phyloP scores from a whole-genome alignment of 2,113 vertebrate species.

The Synchiropus splendidus region DNA sequence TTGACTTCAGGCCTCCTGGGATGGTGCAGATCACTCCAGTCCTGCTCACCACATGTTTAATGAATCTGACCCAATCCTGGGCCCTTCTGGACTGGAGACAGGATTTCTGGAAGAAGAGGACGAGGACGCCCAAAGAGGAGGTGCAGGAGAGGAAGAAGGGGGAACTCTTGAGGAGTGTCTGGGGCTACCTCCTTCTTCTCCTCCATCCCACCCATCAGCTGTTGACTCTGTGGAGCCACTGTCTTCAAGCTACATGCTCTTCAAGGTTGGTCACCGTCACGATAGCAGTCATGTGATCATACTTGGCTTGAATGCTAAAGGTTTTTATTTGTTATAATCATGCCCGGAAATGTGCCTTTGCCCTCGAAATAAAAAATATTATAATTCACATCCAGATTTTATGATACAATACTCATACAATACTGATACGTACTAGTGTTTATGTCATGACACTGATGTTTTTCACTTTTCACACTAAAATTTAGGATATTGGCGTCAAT shows the following conservation, averaged over 20 bases:
- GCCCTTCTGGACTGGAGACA: constrained; percentile 53
- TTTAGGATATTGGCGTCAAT: constrained; percentile 57
- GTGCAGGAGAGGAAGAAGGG: constrained; percentile 33
- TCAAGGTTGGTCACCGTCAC: constrained; percentile 51
- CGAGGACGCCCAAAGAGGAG: constrained; percentile 49
- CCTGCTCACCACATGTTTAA: constrained; percentile 71
- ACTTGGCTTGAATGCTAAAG: background rate
- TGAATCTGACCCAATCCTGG: constrained; percentile 67
- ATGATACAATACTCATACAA: no score
- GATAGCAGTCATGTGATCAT: background rate
- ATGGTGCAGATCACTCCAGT: constrained; percentile 60
- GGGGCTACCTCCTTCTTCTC: constrained; percentile 65
- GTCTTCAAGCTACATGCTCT: constrained; percentile 68
- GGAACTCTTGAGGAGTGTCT: constrained; percentile 65
- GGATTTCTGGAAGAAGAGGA: constrained; percentile 68
- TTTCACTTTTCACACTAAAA: background rate
- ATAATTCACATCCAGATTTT: no score
- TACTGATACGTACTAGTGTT: no score
- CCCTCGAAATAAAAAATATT: no score
- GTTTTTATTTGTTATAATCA: background rate
- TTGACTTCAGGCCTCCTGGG: constrained; percentile 62
- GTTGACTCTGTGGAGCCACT: constrained; percentile 61
- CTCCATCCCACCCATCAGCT: constrained; percentile 53
- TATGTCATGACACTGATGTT: background rate
- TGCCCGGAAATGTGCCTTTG: background rate